These are phyloP conservation scores for Kryptolebias ocellatus DNA, from an alignment of 2,797 vertebrate genomes.

Conservation along the genomic window DNA sequence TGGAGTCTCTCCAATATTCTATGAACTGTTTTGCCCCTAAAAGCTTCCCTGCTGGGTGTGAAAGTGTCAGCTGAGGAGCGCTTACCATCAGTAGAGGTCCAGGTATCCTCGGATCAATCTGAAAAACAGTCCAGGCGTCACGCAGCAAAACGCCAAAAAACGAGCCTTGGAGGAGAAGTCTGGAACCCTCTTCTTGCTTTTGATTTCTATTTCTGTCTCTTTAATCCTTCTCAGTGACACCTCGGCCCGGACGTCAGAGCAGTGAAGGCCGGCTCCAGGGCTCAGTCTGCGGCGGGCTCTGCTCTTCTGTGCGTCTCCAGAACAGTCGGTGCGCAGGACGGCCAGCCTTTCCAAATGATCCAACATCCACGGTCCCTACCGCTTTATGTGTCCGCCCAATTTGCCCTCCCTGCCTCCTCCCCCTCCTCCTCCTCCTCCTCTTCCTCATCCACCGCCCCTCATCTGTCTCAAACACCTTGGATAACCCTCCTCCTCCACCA, in stretches of 20 bases:
- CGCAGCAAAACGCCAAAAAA: constrained; percentile 57
- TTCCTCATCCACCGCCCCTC: constrained; percentile 54
- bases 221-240: constrained; percentile 73
- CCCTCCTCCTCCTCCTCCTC: constrained; percentile 34
- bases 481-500: constrained; percentile 69
- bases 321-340: constrained; percentile 58
- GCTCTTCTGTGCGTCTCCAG: constrained; percentile 60
- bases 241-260: constrained; percentile 29
- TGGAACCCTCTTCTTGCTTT: constrained; percentile 27
- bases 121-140: constrained; percentile 70
- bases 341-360: constrained; percentile 78
- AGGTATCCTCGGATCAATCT: constrained; percentile 76
- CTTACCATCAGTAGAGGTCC: constrained; percentile 86
- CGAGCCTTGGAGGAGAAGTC: constrained; percentile 54
- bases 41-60: background rate
- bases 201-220: constrained; percentile 46
- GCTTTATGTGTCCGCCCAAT: constrained; percentile 87
- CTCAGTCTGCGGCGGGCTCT: constrained; percentile 27
- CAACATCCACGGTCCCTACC: constrained; percentile 77
- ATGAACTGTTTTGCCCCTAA: background rate
- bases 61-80: constrained; percentile 24
- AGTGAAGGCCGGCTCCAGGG: constrained; percentile 37
- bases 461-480: constrained; percentile 80
- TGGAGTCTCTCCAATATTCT: background rate
- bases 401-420: constrained; percentile 74